Base-by-base conservation (phyloP, 2,797 vertebrate species). In the Apogon talboti region DNA sequence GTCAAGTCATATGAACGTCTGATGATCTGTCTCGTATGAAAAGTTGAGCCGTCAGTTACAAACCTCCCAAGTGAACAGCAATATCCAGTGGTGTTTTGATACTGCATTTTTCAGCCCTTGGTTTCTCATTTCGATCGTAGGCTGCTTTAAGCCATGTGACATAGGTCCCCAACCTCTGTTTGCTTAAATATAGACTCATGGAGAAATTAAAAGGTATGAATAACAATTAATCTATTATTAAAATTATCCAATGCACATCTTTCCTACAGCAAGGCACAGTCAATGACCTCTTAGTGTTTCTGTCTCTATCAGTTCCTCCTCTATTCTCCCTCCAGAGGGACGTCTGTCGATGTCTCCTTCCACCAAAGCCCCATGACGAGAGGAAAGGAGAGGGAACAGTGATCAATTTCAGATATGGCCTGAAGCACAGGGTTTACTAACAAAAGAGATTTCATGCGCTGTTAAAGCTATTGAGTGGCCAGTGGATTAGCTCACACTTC, bases 351-450 rank as follows among this genome's bases (percentile, higher is more conserved):
- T 92, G 86, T 33, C 49, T 78, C 63, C 73, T 69, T 81, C 64
- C 75, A 85, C 83, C 68, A 66, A 73, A 87, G 79, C 76, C 41
- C 81, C 52, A 40, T 81, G 85, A 91, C 57, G 54, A 76, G 82
- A 55, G 68, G 47, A 66, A 72, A 44, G 67, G 66, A 78, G 56
- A 63, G 58, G 73, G 82, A 84, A 80, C 65, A 63, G 81, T 83
- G 89, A 91, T 92, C 91, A 91, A 92, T 92, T 92, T 87, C 82
- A 92, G 91, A 91, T 89, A 90, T 87, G 86, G 84, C 84, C 86
- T 35, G 47, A 68, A 84, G 88, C 85, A 46, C 74, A 79, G 76
- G 82, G 88, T 92, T 91, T 89, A 90, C 90, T 81, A 91, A 91
- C 90, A 92, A 88, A 92, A 86, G 82, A 91, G 92, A 92, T 92